Evolutionary conservation across 2,888 invertebrate species (phyloP).

Genomic region (Panopea generosa): DNA sequence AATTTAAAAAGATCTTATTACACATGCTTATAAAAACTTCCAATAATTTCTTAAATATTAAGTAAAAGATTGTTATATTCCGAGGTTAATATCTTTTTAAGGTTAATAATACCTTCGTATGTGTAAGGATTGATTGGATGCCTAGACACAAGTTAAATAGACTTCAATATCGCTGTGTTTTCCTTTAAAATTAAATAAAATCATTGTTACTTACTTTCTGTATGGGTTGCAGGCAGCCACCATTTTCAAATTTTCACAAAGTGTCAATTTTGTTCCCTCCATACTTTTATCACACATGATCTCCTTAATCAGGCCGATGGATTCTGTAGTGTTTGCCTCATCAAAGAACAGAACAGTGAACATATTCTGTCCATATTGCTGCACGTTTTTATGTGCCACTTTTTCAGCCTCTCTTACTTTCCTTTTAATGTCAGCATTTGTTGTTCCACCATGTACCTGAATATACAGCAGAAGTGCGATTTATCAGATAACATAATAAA

Average conservation of each 20-base stretch:
- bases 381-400: conserved; percentile 71
- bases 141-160: too few species aligned
- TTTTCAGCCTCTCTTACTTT: conserved; percentile 75
- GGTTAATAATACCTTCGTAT: too few species aligned
- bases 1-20: too few species aligned
- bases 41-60: too few species aligned
- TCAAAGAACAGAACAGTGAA: conserved; percentile 83
- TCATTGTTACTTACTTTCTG: conserved; percentile 81
- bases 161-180: too few species aligned
- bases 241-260: conserved; percentile 75
- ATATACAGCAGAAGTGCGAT: too few species aligned
- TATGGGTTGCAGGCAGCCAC: conserved; percentile 84
- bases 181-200: too few species aligned
- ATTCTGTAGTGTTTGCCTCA: conserved; percentile 83
- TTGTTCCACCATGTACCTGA: conserved; percentile 83
- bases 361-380: conserved; percentile 60
- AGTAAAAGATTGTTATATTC: too few species aligned
- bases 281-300: conserved; percentile 82
- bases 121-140: too few species aligned
- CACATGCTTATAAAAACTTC: too few species aligned
- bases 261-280: conserved; percentile 71
- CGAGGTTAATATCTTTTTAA: too few species aligned
- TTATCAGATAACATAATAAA: too few species aligned
- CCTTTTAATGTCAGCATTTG: conserved; percentile 74
- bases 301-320: conserved; percentile 83